Base-by-base conservation (phyloP, 2,888 invertebrate species). In the Eugnorisma glareosa region DNA sequence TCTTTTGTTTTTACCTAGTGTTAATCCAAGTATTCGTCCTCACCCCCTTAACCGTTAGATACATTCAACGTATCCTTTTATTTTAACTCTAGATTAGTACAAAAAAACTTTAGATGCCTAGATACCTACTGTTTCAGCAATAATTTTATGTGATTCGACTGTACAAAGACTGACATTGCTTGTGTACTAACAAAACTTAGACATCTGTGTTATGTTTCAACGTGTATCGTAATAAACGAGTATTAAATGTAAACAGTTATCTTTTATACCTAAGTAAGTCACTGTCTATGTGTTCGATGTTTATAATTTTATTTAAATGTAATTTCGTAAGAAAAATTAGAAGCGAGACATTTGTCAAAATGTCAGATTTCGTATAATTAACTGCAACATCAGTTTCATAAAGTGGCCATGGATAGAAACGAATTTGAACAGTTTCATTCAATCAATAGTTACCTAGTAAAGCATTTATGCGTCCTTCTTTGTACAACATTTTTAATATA, bases 61-160 rank as follows among this genome's bases (percentile, higher is more conserved):
- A 45, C 18, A 63, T 67, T 37, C 21, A 28, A n/a, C 15, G 18
- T 66, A 24, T 68, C 45, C 37, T 64, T 54, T 63, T 67, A 37
- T 63, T 77, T 74, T 77, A 63, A 61, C 64, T 66, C 79, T 83
- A 83, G 83, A 82, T 59, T 73, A 83, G 77, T 75, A 82, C 69
- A 24, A 82, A 70, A 61, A 73, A 66, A 83, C 67, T 75, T 79
- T 82, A 85, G 82, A 83, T 76, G 74, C 74, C 72, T 90, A 90
- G 89, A 89, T 88, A 92, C 67, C 45, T 74, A 81, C 93, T 91
- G 91, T 92, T 91, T 86, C 95, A 95, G 95, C 95, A 95, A 96
- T 96, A 95, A 95, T 92, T 93, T 93, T 91, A 93, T 95, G 95
- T 95, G 94, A 95, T 95, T 94, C 84, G 94, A 95, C 94, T 94